Evolutionary conservation across 2,113 vertebrate genomes (phyloP).

Genomic region (Centropristis striata): DNA sequence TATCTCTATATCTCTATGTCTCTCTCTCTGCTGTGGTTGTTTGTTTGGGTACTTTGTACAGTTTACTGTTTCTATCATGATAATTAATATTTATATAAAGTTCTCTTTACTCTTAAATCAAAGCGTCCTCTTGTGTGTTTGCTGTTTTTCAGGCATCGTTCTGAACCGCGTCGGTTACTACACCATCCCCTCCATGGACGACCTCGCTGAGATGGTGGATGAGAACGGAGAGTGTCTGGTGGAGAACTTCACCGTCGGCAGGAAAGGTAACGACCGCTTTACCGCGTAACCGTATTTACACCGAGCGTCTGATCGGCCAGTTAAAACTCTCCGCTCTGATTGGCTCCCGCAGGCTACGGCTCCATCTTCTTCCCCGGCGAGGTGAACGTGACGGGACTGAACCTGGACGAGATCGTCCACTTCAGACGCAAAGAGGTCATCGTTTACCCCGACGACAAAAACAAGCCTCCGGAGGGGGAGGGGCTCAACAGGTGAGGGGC

Average conservation of each 20-base stretch:
- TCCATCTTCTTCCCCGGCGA: slow-evolving; percentile 94
- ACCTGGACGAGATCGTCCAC: slow-evolving; percentile 95
- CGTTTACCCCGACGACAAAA: slow-evolving; percentile 93
- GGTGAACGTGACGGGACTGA: slow-evolving; percentile 90
- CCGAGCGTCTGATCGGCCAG: no score
- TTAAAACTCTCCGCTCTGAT: slow-evolving; percentile 8
- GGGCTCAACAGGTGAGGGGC: slow-evolving; percentile 94
- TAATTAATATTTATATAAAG: no score
- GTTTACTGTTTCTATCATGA: no score
- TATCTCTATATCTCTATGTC: no score
- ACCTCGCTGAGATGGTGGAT: slow-evolving; percentile 89
- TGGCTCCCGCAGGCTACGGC: slow-evolving; percentile 90
- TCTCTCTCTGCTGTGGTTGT: no score
- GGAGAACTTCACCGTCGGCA: slow-evolving; percentile 94
- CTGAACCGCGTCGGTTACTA: slow-evolving; percentile 93
- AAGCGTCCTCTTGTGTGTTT: no score
- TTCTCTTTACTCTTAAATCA: no score
- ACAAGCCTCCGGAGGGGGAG: slow-evolving; percentile 91
- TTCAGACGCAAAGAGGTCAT: slow-evolving; percentile 97
- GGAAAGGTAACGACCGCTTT: slow-evolving; percentile 88
- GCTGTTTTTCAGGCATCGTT: slow-evolving; percentile 93
- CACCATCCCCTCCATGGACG: slow-evolving; percentile 95
- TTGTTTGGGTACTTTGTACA: no score
- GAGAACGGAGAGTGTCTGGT: slow-evolving; percentile 91
- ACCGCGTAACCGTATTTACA: no score